Evolutionary conservation across 2,113 vertebrate genomes (phyloP).

Genomic region (Sisor rabdophorus): DNA sequence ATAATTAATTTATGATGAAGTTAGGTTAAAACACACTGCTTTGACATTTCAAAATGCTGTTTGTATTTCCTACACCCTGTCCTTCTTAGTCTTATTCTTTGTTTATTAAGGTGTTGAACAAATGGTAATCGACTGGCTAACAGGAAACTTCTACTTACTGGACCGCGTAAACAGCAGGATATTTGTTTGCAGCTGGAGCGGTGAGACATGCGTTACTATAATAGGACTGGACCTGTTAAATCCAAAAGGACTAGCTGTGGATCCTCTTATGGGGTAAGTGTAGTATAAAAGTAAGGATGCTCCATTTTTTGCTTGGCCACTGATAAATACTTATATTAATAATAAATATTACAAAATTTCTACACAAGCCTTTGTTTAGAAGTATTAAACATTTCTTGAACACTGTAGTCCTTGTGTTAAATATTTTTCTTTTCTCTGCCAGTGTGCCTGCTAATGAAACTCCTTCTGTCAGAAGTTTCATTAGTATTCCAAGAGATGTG

Average conservation of each 20-base stretch:
- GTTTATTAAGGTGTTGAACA: slow-evolving; percentile 82
- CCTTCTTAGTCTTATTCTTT: slow-evolving; percentile 13
- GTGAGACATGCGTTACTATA: slow-evolving; percentile 84
- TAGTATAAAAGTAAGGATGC: slow-evolving; percentile 13
- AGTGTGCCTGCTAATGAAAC: slow-evolving; percentile 48
- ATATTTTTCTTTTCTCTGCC: slow-evolving; percentile 49
- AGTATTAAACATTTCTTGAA: slow-evolving; percentile 28
- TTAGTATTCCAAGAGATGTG: slow-evolving; percentile 63
- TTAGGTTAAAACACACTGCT: slow-evolving; percentile 3
- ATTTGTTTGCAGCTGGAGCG: slow-evolving; percentile 80
- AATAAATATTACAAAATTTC: slow-evolving; percentile 33
- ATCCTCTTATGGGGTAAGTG: slow-evolving; percentile 90
- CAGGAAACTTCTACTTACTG: slow-evolving; percentile 91
- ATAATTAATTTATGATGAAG: slow-evolving; percentile 6
- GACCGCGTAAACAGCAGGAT: slow-evolving; percentile 83
- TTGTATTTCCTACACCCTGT: background rate
- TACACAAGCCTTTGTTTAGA: slow-evolving; percentile 22
- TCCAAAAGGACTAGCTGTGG: slow-evolving; percentile 87
- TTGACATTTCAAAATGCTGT: background rate
- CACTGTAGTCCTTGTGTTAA: background rate
- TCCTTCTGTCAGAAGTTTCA: slow-evolving; percentile 59
- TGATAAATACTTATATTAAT: slow-evolving; percentile 33
- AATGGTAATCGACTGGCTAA: slow-evolving; percentile 92
- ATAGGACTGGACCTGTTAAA: slow-evolving; percentile 87
- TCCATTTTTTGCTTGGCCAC: slow-evolving; percentile 17